Conservation (phyloP, 2,888 invertebrate species). For the Platerodrilus igneus region DNA sequence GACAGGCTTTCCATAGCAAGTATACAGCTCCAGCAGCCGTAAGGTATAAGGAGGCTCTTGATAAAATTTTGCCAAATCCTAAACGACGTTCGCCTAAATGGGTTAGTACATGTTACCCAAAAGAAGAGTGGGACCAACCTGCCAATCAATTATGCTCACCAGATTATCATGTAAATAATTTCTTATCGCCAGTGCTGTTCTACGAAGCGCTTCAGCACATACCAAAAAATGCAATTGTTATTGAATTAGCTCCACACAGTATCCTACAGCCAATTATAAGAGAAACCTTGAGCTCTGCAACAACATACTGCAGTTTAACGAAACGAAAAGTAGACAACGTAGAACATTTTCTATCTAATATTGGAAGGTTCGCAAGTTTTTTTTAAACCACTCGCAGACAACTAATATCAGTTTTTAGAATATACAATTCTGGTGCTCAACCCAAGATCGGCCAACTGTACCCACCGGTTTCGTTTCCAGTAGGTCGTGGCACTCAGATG, state of each 20-base stretch:
- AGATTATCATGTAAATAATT: slow-evolving; percentile 93
- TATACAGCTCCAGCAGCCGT: slow-evolving; percentile 84
- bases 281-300: slow-evolving; percentile 70
- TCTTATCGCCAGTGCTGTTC: slow-evolving; percentile 89
- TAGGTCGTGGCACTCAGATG: no score
- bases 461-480: no score
- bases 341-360: no score
- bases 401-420: no score
- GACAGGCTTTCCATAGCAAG: slow-evolving; percentile 88
- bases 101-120: slow-evolving; percentile 91
- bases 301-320: no score
- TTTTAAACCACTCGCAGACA: no score
- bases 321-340: no score
- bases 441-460: no score
- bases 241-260: slow-evolving; percentile 94
- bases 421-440: no score
- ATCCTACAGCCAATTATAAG: slow-evolving; percentile 90
- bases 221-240: slow-evolving; percentile 80
- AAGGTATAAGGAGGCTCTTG: slow-evolving; percentile 68
- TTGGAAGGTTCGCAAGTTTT: no score
- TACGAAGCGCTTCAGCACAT: slow-evolving; percentile 80
- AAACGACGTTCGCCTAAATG: slow-evolving; percentile 76
- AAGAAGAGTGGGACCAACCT: slow-evolving; percentile 72
- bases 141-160: slow-evolving; percentile 79
- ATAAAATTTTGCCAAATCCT: slow-evolving; percentile 74